Conservation (phyloP, 2,797 vertebrate species). For the Neomorphus geoffroyi region DNA sequence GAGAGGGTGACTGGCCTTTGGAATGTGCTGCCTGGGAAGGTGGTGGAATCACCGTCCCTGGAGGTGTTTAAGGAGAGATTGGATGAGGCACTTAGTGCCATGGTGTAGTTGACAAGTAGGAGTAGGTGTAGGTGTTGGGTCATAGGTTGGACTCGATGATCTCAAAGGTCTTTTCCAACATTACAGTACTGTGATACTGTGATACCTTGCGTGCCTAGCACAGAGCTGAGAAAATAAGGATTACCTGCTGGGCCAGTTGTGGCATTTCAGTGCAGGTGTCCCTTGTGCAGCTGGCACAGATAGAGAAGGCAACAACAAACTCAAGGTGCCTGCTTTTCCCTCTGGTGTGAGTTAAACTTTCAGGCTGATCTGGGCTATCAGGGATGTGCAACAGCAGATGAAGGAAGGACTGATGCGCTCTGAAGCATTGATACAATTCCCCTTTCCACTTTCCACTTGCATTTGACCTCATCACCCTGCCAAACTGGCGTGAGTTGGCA, state of each 20-base stretch:
- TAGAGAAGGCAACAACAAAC: not conserved
- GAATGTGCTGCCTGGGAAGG: too few relatives aligned
- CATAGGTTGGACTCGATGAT: too few relatives aligned
- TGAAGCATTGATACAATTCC: not conserved
- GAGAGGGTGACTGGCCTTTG: too few relatives aligned
- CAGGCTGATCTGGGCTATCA: not conserved
- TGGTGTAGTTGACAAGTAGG: too few relatives aligned
- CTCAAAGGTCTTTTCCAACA: too few relatives aligned
- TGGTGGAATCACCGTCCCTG: too few relatives aligned
- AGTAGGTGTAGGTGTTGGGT: too few relatives aligned
- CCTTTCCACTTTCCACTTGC: not conserved
- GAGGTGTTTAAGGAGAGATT: too few relatives aligned
- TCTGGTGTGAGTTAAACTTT: not conserved
- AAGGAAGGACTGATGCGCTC: not conserved
- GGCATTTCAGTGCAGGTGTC: fast-evolving
- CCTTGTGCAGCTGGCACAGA: not conserved
- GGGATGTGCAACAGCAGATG: not conserved
- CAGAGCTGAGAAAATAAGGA: not conserved
- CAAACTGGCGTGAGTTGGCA: not conserved
- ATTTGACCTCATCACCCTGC: not conserved
- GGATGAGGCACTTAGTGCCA: too few relatives aligned
- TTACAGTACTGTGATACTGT: too few relatives aligned
- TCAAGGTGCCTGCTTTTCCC: not conserved
- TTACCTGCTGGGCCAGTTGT: not conserved
- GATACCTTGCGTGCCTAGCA: not conserved